Percentiles rank a stretch among this genome's conserved stretches.
Conservation (phyloP, 2,113 vertebrate genomes). For the Lethenteron reissneri region DNA sequence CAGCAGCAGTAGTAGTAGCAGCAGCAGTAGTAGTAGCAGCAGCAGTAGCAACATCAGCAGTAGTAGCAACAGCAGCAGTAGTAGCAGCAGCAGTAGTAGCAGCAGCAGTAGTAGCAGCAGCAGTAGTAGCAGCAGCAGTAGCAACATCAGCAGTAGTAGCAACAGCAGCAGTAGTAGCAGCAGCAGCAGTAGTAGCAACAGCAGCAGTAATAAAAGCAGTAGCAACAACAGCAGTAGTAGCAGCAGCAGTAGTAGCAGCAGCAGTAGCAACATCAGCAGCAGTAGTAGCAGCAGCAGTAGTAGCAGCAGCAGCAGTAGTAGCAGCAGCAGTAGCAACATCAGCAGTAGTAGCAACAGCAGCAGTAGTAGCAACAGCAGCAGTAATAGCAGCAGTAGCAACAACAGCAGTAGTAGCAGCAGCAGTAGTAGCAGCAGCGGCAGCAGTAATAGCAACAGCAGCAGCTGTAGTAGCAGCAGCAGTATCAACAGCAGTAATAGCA, state of each 20-base stretch:
- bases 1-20: not conserved
- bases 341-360: not conserved
- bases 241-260: not conserved
- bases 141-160: not conserved
- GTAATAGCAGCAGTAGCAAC: not conserved
- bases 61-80: not conserved
- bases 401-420: not conserved
- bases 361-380: not conserved
- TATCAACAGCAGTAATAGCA: not conserved
- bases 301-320: not conserved
- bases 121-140: not conserved
- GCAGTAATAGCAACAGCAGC: not conserved
- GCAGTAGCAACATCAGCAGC: not conserved
- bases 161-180: not conserved
- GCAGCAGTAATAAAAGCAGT: not conserved
- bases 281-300: not conserved
- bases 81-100: not conserved
- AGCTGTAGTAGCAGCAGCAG: not conserved
- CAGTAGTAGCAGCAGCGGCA: not conserved
- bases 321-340: not conserved
- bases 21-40: not conserved
- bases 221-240: not conserved
- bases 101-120: not conserved
- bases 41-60: not conserved
- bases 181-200: not conserved